Evolutionary conservation across 2,888 invertebrate species (phyloP).

Genomic region (Rapana venosa): DNA sequence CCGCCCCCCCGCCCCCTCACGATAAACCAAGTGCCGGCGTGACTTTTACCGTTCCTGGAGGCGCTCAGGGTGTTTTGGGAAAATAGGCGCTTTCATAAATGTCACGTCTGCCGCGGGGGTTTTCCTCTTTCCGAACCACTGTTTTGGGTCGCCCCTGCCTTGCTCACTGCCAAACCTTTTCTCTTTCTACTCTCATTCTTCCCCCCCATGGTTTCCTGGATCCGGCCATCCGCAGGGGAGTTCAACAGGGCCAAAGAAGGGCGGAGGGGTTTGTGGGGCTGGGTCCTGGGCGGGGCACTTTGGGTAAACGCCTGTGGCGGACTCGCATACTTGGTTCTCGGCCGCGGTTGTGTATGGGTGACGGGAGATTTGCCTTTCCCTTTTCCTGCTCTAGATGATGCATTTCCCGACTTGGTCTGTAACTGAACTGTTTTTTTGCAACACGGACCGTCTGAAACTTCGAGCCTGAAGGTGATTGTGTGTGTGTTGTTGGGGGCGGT

Average conservation of each 20-base stretch:
- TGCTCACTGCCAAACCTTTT: neutral
- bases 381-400: neutral
- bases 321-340: neutral
- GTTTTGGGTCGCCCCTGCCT: neutral
- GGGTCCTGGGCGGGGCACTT: constrained; percentile 20
- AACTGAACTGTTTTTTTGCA: neutral
- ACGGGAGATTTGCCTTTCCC: neutral
- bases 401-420: neutral
- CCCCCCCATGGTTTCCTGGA: neutral
- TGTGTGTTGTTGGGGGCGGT: no score
- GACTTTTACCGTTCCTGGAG: constrained; percentile 22
- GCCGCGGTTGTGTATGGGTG: neutral
- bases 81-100: constrained; percentile 1
- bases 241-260: constrained; percentile 36
- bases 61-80: constrained; percentile 6
- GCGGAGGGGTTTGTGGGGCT: constrained; percentile 29
- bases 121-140: neutral
- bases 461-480: no score
- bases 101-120: neutral
- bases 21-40: neutral
- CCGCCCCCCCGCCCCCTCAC: constrained; percentile 23
- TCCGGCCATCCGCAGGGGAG: neutral
- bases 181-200: neutral
- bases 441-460: neutral
- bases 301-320: neutral